Evolutionary conservation across 1,140 invertebrate species (phyloP), one percentile per base, ranked within the genome.

Genomic region (Trichonephila clavata): DNA sequence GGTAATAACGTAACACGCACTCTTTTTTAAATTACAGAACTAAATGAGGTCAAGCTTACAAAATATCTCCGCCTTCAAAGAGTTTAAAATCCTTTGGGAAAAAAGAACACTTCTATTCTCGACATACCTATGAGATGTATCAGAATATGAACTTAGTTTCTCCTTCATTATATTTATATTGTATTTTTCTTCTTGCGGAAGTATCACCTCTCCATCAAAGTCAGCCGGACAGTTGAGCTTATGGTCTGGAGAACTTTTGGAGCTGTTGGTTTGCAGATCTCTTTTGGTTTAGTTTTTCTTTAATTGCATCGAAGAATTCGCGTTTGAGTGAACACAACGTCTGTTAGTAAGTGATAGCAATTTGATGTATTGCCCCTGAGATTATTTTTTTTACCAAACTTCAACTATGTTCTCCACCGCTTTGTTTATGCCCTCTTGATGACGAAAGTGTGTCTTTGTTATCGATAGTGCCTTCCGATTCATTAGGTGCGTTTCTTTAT

Each of bases 391-490:
- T 50, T 86, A 57, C 43, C 24, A 7, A 63, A 39, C 57, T 77
- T n/a, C 39, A 57, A n/a, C 83, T 21, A 20, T 92, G 50, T 68
- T 81, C 27, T 80, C 10, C 87, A 63, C 65, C 10, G 86, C 39
- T 92, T 88, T 93, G 92, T 93, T 87, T 93, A 93, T 86, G 92
- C 92, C 71, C 86, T 93, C 86, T 80, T 87, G 92, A 71, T 81
- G 84, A 43, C 61, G 65, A 63, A 63, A 88, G 92, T 77, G 86
- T 88, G 86, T 93, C 92, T 87, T 88, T 88, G 84, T 93, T 88
- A 88, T 93, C 84, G 86, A 71, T 93, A 93, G 87, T 86, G 92
- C 86, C 92, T 93, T 93, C 86, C 92, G 92, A 93, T 93, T 93
- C 92, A 93, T 93, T 93, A 87, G 86, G 59, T 63, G 16, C 65